Evolutionary conservation across 2,888 invertebrate genomes (phyloP).

Genomic region (Stegana nigrithorax): DNA sequence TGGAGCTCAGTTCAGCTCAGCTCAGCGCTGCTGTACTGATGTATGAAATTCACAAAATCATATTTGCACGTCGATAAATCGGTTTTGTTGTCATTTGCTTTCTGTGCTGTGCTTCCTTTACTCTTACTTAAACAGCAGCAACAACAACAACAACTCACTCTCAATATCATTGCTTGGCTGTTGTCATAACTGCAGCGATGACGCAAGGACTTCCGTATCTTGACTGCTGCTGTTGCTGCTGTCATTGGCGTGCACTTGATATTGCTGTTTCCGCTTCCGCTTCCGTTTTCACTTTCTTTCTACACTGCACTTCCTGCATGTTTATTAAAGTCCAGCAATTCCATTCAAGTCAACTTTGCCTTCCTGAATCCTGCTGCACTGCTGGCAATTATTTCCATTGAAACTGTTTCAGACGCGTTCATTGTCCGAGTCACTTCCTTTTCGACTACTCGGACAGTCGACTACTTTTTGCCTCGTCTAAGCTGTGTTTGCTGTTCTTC

Average conservation of each 20-base stretch:
- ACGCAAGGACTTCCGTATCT: not conserved
- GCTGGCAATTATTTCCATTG: no score
- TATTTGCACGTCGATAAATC: conserved; percentile 34
- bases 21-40: no score
- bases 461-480: not conserved
- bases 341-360: conserved; percentile 27
- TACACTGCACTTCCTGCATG: not conserved
- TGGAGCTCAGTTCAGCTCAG: no score
- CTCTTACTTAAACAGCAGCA: no score
- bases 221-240: conserved; percentile 10
- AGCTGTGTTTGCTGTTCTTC: not conserved
- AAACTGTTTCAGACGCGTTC: no score
- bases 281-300: not conserved
- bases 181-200: not conserved
- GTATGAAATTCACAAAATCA: conserved; percentile 20
- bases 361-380: no score
- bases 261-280: conserved; percentile 18
- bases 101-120: not conserved
- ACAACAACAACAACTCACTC: no score
- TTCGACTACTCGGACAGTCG: no score
- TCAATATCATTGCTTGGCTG: no score
- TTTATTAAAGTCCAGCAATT: conserved; percentile 13
- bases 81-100: not conserved
- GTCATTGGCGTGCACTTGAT: conserved; percentile 17
- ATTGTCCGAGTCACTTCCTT: no score